Evolutionary conservation across 2,113 vertebrate species (phyloP).

Genomic region (Cebidichthys violaceus): DNA sequence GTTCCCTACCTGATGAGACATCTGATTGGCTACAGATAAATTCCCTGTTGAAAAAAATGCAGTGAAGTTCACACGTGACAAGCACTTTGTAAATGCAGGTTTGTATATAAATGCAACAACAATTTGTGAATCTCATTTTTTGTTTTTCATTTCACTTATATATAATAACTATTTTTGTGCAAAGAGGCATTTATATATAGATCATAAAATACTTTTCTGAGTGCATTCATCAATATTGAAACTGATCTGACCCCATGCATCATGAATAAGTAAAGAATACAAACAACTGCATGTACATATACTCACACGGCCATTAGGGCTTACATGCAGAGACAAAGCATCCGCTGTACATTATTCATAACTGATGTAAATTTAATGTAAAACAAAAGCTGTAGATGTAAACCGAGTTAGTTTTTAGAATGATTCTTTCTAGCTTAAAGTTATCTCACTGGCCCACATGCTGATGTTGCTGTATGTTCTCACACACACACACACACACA

Average conservation of each 20-base stretch:
- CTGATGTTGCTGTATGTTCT: slow-evolving; percentile 24
- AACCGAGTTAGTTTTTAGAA: background rate
- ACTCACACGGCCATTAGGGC: slow-evolving; percentile 7
- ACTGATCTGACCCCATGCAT: background rate
- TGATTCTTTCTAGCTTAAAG: slow-evolving; percentile 15
- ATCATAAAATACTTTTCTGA: background rate
- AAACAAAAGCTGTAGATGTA: background rate
- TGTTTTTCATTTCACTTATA: no score
- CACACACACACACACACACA: background rate
- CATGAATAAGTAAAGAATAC: slow-evolving; percentile 49
- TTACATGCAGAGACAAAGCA: slow-evolving; percentile 8
- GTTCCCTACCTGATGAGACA: no score
- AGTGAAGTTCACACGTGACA: no score
- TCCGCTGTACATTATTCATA: slow-evolving; percentile 40
- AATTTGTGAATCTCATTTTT: no score
- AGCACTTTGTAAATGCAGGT: no score
- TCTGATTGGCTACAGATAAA: no score
- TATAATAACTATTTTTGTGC: background rate
- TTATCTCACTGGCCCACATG: slow-evolving; percentile 45
- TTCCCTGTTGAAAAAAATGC: no score
- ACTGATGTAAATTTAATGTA: slow-evolving; percentile 24
- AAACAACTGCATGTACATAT: slow-evolving; percentile 6
- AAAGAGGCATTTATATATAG: background rate
- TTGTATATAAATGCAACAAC: no score
- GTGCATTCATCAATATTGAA: background rate